Evolutionary conservation across 2,113 vertebrate species (phyloP), one percentile per base, ranked within the genome.

Genomic region (Ailurus styani): DNA sequence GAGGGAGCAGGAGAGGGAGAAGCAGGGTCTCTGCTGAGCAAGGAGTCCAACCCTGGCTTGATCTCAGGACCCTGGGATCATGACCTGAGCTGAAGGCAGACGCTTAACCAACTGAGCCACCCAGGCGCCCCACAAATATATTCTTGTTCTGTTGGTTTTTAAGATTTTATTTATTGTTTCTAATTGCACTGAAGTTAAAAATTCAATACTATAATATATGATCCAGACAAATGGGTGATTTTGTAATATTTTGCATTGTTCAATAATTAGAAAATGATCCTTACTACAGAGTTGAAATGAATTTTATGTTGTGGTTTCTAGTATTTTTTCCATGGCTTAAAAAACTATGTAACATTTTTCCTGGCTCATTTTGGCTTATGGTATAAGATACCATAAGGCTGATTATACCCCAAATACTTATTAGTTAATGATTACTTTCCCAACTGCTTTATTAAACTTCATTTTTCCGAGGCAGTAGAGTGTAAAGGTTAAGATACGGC

Each of bases 351-450:
- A 84, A 87, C 27, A 66, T 14, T 82, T 96, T 85, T 45, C 78
- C 78, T 86, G 60, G 64, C 54, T 97, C 77, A 14, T 92, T 97
- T 97, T 90, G 64, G 81, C 88, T 93, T 87, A 57, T 57, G 10
- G 13, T 95, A 90, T 70, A 98, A 98, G 90, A 89, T 85, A 62
- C 18, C 23, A 55, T 73, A 89, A 87, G 45, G 55, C 5, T 90
- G 94, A 79, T 78, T 94, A 91, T 62, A 83, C 1, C 55, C 27
- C 4, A 83, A 91, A 96, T 87, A 77, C 47, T 95, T 96, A 88
- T 55, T 90, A 92, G 66, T 95, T 96, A 96, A 96, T 97, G 86
- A 89, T 86, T 83, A 73, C 54, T 93, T 93, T 96, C 37, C 12
- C 52, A 93, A 91, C 37, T 93, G 47, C 5, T 97, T 96, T 90